Evolutionary conservation across 2,113 vertebrate genomes (phyloP).

Genomic region (Pseudorasbora parva): DNA sequence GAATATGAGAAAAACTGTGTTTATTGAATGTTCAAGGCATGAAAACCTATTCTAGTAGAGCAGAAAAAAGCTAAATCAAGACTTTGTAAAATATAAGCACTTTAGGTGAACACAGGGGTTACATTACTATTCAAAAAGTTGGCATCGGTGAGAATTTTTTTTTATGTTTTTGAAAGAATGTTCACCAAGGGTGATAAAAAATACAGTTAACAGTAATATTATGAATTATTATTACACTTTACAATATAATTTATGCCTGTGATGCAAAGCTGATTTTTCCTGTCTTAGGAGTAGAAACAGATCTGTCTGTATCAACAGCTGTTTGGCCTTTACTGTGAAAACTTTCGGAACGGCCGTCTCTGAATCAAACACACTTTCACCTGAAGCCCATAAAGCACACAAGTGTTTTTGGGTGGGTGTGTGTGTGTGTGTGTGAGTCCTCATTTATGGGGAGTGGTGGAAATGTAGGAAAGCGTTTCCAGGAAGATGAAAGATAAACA

Average conservation of each 20-base stretch:
- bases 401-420: not conserved
- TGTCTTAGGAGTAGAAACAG: slow-evolving; percentile 2
- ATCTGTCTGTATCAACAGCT: not conserved
- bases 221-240: not conserved
- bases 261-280: not conserved
- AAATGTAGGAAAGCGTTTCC: slow-evolving; percentile 64
- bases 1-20: too few relatives aligned
- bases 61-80: too few relatives aligned
- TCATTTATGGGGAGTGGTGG: slow-evolving; percentile 46
- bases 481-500: slow-evolving; percentile 74
- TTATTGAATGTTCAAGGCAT: too few relatives aligned
- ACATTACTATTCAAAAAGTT: too few relatives aligned
- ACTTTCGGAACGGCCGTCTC: not conserved
- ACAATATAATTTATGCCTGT: not conserved
- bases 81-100: too few relatives aligned
- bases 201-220: not conserved
- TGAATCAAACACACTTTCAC: not conserved
- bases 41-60: too few relatives aligned
- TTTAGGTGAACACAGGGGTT: too few relatives aligned
- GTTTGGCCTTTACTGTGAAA: not conserved
- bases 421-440: slow-evolving; percentile 11
- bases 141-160: too few relatives aligned
- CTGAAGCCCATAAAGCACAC: not conserved
- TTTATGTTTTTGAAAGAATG: too few relatives aligned
- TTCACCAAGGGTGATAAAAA: not conserved